Evolutionary conservation across 1,140 invertebrate species (phyloP), one percentile per base, ranked within the genome.

Genomic region (Odontomachus brunneus): DNA sequence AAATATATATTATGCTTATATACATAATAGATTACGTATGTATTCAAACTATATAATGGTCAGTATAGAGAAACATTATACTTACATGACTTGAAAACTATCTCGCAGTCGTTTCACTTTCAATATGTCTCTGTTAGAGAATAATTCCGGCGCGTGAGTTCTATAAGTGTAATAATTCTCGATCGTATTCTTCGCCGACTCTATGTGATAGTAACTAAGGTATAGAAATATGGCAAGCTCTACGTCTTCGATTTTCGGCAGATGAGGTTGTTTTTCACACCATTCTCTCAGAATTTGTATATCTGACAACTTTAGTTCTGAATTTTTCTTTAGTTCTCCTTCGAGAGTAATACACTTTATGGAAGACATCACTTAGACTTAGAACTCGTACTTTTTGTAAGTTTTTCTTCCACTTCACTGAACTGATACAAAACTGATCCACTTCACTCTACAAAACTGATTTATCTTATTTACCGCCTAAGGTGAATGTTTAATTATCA

Each of bases 141-240:
- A 96, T 86, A 96, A 95, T 84, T 96, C 95, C 0, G 95, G 94
- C 71, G 95, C 93, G 85, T 95, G 95, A 15, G 96, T 96, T 90
- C 95, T 94, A 22, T 95, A 92, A 12, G 96, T 96, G 81, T 95
- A 96, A 89, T 95, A 96, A 9, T 95, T 94, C 75, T 96, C 96
- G 19, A 97, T 95, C 2, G 95, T 95, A 48, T 91, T 91, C 90
- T 97, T 97, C 0, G 96, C 94, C 53, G 94, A 87, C 87, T 96
- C 96, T 83, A 95, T 93, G 63, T 95, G 95, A 83, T 94, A 95
- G 73, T 95, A 94, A 92, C 96, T 96, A 84, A 96, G 95, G 86
- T 96, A 95, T 62, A 96, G 93, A 87, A 96, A 96, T 55, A 96
- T 87, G 60, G 95, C 94, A 0, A 96, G 89, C 83, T 96, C 95